Evolutionary conservation across 2,113 vertebrate genomes (phyloP).

Genomic region (Melanotaenia duboulayi): DNA sequence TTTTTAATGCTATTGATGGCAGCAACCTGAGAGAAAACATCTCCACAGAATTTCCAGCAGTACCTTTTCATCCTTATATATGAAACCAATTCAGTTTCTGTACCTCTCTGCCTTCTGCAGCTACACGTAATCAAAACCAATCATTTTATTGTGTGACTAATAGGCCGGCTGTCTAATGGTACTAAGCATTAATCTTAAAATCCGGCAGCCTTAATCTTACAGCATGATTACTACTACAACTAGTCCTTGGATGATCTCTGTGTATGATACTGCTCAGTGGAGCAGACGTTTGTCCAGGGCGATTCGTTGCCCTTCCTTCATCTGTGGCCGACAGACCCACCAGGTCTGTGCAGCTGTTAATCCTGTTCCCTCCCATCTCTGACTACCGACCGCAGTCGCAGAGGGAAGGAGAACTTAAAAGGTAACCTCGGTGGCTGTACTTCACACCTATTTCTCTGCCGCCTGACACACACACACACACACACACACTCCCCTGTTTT

Average conservation of each 20-base stretch:
- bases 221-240: constrained; percentile 2
- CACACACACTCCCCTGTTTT: constrained; percentile 45
- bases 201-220: neutral
- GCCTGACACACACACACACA: constrained; percentile 53
- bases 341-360: constrained; percentile 45
- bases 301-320: constrained; percentile 29
- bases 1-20: neutral
- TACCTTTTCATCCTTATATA: constrained; percentile 1
- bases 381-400: constrained; percentile 26
- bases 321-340: constrained; percentile 16
- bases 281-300: constrained; percentile 15
- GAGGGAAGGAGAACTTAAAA: constrained; percentile 63
- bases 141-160: constrained; percentile 10
- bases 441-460: constrained; percentile 74
- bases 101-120: neutral
- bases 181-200: constrained; percentile 13
- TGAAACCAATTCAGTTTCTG: neutral
- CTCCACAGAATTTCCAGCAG: constrained; percentile 23
- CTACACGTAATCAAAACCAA: neutral
- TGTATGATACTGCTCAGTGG: constrained; percentile 1
- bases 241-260: constrained; percentile 9
- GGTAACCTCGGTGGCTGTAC: constrained; percentile 71
- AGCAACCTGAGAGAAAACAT: constrained; percentile 46
- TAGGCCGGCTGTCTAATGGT: neutral
- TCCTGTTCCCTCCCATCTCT: constrained; percentile 52